phyloP scores from a whole-genome alignment of 2,113 vertebrate genomes.

The Xyliphius kryptos region DNA sequence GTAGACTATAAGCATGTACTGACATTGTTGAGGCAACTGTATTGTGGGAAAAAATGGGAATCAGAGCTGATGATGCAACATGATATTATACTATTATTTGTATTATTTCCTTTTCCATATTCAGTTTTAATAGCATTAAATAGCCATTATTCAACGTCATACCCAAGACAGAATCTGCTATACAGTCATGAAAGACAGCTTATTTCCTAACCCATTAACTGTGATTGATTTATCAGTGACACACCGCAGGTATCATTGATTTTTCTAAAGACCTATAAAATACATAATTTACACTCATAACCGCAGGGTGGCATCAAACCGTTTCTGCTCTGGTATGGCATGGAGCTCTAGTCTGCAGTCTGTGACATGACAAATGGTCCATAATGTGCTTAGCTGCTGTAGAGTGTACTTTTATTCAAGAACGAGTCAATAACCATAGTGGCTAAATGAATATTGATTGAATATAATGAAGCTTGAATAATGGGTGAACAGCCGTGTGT shows the following conservation, averaged over 20 bases:
- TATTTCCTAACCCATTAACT: slow-evolving; percentile 50
- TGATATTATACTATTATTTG: slow-evolving; percentile 5
- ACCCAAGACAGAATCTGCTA: slow-evolving; percentile 13
- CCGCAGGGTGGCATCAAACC: slow-evolving; percentile 37
- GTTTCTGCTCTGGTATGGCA: slow-evolving; percentile 6
- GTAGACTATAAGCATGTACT: too few species aligned
- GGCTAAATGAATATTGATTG: slow-evolving; percentile 47
- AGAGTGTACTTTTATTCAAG: slow-evolving; percentile 30
- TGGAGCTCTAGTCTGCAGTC: slow-evolving; percentile 21
- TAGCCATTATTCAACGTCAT: neutral
- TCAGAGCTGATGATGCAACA: too few species aligned
- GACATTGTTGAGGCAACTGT: slow-evolving; percentile 15
- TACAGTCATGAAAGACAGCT: slow-evolving; percentile 22
- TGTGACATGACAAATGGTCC: slow-evolving; percentile 30
- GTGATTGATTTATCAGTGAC: slow-evolving; percentile 89
- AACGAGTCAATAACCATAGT: slow-evolving; percentile 29
- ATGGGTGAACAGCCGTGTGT: too few species aligned
- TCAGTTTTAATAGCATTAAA: slow-evolving; percentile 1
- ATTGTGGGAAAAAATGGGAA: too few species aligned
- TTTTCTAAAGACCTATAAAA: slow-evolving; percentile 30
- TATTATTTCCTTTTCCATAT: slow-evolving; percentile 2
- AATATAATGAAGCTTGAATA: slow-evolving; percentile 50
- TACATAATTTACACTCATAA: slow-evolving; percentile 34
- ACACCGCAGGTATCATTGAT: slow-evolving; percentile 78
- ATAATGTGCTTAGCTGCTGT: slow-evolving; percentile 20